Conservation (phyloP, 2,797 vertebrate genomes). For the Acanthopagrus latus region DNA sequence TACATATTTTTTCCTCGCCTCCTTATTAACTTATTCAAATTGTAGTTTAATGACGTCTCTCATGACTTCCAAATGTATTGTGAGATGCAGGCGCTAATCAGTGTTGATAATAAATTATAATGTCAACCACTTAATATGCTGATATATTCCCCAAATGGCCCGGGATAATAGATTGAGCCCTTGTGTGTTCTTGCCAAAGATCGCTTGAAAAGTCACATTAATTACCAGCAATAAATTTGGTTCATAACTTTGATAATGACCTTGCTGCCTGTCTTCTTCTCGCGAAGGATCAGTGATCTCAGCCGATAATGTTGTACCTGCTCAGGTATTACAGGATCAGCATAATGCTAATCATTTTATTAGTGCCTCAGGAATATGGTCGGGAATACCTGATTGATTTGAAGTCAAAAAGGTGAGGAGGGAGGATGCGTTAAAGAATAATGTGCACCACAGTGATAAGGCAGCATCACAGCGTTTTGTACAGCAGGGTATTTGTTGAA, state of each 20-base stretch:
- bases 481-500: neutral
- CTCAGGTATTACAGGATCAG: slow-evolving; percentile 46
- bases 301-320: slow-evolving; percentile 20
- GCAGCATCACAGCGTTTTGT: neutral
- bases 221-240: slow-evolving; percentile 56
- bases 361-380: neutral
- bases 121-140: slow-evolving; percentile 61
- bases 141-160: slow-evolving; percentile 49
- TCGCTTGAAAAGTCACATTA: slow-evolving; percentile 57
- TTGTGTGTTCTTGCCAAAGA: slow-evolving; percentile 54
- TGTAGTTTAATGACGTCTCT: slow-evolving; percentile 44
- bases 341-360: slow-evolving; percentile 31
- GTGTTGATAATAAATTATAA: slow-evolving; percentile 63
- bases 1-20: slow-evolving; percentile 9
- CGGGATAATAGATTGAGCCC: slow-evolving; percentile 44
- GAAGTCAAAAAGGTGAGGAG: neutral
- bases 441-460: neutral
- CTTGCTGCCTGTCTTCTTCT: slow-evolving; percentile 49
- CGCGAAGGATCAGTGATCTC: slow-evolving; percentile 41
- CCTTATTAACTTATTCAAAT: slow-evolving; percentile 42
- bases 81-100: slow-evolving; percentile 46
- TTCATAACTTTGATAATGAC: slow-evolving; percentile 60
- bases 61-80: slow-evolving; percentile 48
- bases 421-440: neutral
- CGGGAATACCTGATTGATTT: slow-evolving; percentile 10